These are phyloP conservation scores for Rhynchophorus ferrugineus DNA, from an alignment of 1,140 invertebrate species.

Conservation along the genomic window DNA sequence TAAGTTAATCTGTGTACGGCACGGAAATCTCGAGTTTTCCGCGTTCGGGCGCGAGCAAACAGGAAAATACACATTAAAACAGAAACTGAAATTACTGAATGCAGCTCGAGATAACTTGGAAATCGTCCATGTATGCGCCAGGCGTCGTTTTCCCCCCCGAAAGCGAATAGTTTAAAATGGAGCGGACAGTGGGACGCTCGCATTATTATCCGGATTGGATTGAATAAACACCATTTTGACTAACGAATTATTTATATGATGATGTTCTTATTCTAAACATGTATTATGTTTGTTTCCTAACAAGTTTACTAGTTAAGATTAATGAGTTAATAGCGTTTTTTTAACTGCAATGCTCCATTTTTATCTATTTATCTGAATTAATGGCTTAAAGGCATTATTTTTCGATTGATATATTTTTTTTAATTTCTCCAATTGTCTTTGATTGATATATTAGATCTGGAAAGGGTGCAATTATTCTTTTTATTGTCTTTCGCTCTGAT, in stretches of 20 bases:
- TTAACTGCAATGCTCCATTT: too few species aligned
- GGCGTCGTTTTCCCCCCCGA: background rate
- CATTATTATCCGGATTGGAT: background rate
- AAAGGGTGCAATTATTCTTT: too few species aligned
- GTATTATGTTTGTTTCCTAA: too few species aligned
- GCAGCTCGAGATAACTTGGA: constrained; percentile 5
- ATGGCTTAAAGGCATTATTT: too few species aligned
- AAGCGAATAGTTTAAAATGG: background rate
- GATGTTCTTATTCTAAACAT: too few species aligned
- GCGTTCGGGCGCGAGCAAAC: background rate
- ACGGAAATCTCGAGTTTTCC: background rate
- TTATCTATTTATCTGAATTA: too few species aligned
- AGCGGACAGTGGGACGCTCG: background rate
- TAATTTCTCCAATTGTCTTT: too few species aligned
- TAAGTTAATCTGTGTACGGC: background rate
- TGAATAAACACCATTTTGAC: background rate
- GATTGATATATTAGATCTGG: too few species aligned
- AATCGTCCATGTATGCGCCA: constrained; percentile 6
- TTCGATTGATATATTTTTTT: too few species aligned
- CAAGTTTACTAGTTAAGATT: too few species aligned
- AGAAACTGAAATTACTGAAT: constrained; percentile 7
- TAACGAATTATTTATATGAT: background rate
- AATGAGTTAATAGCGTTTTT: too few species aligned
- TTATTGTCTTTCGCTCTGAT: too few species aligned
- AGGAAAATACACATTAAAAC: constrained; percentile 9